Percentiles rank a stretch among this genome's conserved stretches.
Conservation (phyloP, 2,797 vertebrate species). For the Gambusia yucatana region DNA sequence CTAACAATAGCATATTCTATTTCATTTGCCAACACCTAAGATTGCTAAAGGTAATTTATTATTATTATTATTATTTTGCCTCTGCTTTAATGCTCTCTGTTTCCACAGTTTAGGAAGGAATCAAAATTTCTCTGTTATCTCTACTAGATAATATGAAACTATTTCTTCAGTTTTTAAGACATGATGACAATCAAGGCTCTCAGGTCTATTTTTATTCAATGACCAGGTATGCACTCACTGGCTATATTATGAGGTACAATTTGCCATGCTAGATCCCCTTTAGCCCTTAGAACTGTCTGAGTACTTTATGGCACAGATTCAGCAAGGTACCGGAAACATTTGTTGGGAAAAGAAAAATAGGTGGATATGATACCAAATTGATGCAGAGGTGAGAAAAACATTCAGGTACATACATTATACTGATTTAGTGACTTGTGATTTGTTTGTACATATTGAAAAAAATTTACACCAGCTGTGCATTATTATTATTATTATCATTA, state of each 20-base stretch:
- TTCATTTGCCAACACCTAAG: neutral
- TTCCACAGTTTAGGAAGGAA: neutral
- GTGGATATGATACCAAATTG: neutral
- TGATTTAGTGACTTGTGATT: neutral
- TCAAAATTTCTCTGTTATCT: neutral
- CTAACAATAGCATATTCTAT: neutral
- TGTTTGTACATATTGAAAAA: neutral
- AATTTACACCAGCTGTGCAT: neutral
- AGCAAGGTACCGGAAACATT: neutral
- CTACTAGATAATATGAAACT: neutral
- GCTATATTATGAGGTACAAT: neutral
- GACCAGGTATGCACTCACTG: neutral
- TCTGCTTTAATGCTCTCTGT: neutral
- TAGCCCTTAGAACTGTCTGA: neutral
- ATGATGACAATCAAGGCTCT: neutral
- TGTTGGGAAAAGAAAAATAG: neutral
- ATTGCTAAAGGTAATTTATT: neutral
- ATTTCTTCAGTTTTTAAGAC: neutral
- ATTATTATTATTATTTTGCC: neutral
- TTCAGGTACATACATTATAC: neutral
- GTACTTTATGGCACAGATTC: neutral
- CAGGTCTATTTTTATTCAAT: neutral
- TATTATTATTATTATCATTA: neutral
- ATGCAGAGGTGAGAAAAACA: neutral
- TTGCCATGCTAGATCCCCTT: neutral